A percentile compares a stretch with the other conserved stretches of the same genome.
These are phyloP conservation scores for Hydrophis major DNA, from an alignment of 2,797 vertebrate genomes.

Conservation along the genomic window DNA sequence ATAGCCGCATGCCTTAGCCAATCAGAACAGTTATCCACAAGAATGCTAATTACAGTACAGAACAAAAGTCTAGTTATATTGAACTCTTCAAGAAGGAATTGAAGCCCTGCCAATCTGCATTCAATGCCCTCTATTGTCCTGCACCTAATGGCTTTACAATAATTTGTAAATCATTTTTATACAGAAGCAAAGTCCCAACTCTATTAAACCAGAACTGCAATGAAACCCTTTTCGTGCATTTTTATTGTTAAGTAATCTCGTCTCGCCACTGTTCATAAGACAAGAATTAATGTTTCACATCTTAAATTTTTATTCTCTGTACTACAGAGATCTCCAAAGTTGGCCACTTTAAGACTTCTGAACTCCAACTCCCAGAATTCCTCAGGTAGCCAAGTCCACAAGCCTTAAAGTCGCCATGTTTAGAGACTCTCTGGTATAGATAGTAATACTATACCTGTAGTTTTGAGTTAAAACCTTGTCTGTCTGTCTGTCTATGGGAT, in stretches of 20 bases:
- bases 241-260: neutral
- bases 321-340: neutral
- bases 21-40: too few species aligned
- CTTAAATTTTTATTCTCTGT: neutral
- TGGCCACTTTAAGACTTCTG: neutral
- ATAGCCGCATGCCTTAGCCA: too few species aligned
- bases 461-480: neutral
- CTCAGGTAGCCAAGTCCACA: neutral
- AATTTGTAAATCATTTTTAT: neutral
- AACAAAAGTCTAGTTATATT: neutral
- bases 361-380: neutral
- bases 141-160: neutral
- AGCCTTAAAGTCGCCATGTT: neutral
- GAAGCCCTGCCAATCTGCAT: neutral
- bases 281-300: neutral
- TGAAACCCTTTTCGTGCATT: neutral
- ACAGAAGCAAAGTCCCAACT: neutral
- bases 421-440: neutral
- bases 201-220: neutral
- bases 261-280: neutral
- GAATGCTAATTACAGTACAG: too few species aligned
- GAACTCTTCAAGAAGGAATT: neutral
- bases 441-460: neutral
- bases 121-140: neutral
- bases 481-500: neutral